Evolutionary conservation across 2,888 invertebrate genomes (phyloP).

Genomic region (Drosophila borborema): DNA sequence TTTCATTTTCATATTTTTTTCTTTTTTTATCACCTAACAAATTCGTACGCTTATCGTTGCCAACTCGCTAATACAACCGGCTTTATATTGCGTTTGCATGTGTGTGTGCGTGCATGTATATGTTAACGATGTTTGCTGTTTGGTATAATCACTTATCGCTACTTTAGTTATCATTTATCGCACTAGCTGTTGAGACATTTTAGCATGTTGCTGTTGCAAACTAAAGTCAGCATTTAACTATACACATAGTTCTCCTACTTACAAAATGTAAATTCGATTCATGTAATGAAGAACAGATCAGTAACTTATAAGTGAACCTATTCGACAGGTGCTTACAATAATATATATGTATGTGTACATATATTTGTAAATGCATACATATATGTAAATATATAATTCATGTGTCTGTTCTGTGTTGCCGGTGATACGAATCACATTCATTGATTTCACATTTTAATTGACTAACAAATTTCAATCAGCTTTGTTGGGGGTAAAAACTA

Average conservation of each 20-base stretch:
- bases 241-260: constrained; percentile 20
- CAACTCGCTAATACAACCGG: constrained; percentile 19
- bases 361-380: not conserved
- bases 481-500: not conserved
- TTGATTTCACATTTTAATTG: constrained; percentile 36
- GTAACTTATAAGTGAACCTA: not conserved
- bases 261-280: constrained; percentile 7
- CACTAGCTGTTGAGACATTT: constrained; percentile 15
- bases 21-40: constrained; percentile 32
- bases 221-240: constrained; percentile 44
- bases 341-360: not conserved
- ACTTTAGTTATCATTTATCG: constrained; percentile 49
- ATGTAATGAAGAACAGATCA: not conserved
- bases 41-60: constrained; percentile 43
- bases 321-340: constrained; percentile 8
- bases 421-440: constrained; percentile 18
- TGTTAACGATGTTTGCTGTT: not conserved
- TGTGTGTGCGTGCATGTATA: constrained; percentile 2
- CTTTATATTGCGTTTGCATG: not conserved
- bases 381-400: not conserved
- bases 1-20: constrained; percentile 7
- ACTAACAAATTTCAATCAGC: constrained; percentile 33
- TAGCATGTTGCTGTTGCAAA: not conserved
- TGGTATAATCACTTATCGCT: constrained; percentile 27
- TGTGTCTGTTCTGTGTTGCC: not conserved